A percentile compares a stretch with the other conserved stretches of the same genome.
Evolutionary conservation across 2,888 invertebrate genomes (phyloP).

Genomic region (Xanthorhoe spadicearia): DNA sequence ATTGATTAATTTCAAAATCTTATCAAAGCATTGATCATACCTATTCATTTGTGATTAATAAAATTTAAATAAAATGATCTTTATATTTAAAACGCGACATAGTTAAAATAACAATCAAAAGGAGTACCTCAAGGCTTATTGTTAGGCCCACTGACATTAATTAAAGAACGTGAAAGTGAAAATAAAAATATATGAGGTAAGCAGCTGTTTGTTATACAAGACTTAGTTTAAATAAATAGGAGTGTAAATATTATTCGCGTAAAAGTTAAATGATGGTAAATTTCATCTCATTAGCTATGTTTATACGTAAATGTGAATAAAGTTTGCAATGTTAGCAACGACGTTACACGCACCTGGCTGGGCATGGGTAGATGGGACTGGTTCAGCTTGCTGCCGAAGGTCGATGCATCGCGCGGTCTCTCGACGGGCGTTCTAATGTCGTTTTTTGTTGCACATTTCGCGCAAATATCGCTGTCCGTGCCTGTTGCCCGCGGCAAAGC

Average conservation of each 20-base stretch:
- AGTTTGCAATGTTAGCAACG: conserved; percentile 26
- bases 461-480: conserved; percentile 39
- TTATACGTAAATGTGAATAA: conserved; percentile 22
- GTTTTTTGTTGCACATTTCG: conserved; percentile 57
- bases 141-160: background rate
- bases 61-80: too few relatives aligned
- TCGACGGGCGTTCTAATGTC: conserved; percentile 63
- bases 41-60: too few relatives aligned
- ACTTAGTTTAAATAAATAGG: background rate
- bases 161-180: too few relatives aligned
- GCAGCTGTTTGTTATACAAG: too few relatives aligned
- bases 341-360: conserved; percentile 52
- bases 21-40: too few relatives aligned
- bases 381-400: conserved; percentile 56
- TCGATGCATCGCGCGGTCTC: conserved; percentile 60
- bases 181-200: too few relatives aligned
- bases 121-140: conserved; percentile 3
- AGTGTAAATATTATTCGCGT: background rate
- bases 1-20: too few relatives aligned
- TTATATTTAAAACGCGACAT: too few relatives aligned
- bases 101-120: too few relatives aligned
- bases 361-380: conserved; percentile 19
- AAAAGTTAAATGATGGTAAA: background rate
- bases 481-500: conserved; percentile 45
- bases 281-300: conserved; percentile 25